These are phyloP conservation scores for Drosophila takahashii DNA, from an alignment of 1,140 invertebrate species.

Conservation along the genomic window DNA sequence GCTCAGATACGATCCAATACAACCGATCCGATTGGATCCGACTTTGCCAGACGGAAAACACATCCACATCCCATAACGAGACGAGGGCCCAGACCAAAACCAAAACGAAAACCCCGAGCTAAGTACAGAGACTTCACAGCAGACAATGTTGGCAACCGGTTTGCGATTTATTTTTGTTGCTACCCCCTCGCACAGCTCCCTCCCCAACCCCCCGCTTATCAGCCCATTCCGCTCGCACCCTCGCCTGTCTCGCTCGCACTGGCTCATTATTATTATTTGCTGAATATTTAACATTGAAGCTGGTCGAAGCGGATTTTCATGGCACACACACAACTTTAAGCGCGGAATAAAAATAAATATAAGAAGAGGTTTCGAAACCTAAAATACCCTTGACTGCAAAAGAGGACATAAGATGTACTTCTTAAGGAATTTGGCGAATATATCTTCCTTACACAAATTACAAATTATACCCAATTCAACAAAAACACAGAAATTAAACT, in stretches of 20 bases:
- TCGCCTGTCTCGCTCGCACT: constrained; percentile 27
- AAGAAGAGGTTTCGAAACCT: constrained; percentile 3
- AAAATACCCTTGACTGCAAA: constrained; percentile 10
- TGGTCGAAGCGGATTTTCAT: constrained; percentile 45
- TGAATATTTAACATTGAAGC: constrained; percentile 70
- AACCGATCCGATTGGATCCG: constrained; percentile 18
- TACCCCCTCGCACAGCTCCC: background rate
- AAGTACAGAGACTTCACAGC: constrained; percentile 57
- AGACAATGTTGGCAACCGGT: constrained; percentile 73
- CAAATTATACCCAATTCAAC: too few species aligned
- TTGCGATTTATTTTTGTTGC: constrained; percentile 78
- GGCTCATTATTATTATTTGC: constrained; percentile 78
- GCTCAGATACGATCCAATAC: constrained; percentile 27
- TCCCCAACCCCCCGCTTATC: background rate
- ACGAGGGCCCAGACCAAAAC: constrained; percentile 40
- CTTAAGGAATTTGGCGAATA: too few species aligned
- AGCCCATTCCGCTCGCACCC: background rate
- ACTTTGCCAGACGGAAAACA: constrained; percentile 47
- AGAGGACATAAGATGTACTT: background rate
- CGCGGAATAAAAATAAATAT: constrained; percentile 1
- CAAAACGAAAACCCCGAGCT: constrained; percentile 27
- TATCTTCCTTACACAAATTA: too few species aligned
- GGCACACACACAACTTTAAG: constrained; percentile 14
- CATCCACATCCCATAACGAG: constrained; percentile 61
- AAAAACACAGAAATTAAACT: too few species aligned